Conservation (phyloP, 2,888 invertebrate species). For the Chamaedrilus cognettii region DNA sequence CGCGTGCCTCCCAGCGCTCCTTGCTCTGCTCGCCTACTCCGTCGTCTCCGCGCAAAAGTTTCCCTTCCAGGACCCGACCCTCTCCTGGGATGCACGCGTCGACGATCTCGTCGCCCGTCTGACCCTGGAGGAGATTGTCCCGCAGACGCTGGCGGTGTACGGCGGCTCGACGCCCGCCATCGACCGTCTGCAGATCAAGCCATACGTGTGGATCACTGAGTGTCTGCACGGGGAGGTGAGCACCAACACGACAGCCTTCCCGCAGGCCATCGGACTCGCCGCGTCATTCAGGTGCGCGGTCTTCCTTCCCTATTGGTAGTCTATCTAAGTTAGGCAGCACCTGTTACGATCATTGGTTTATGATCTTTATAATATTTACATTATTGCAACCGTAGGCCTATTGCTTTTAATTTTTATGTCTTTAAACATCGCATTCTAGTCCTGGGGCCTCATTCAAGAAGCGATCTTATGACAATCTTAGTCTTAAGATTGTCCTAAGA, state of each 20-base stretch:
- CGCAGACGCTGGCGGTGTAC: conserved; percentile 18
- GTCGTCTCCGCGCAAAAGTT: neutral
- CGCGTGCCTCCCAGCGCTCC: no score
- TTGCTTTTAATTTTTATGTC: no score
- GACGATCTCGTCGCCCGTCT: conserved; percentile 44
- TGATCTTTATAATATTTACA: no score
- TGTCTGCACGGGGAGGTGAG: conserved; percentile 36
- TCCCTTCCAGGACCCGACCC: conserved; percentile 48
- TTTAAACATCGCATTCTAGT: no score
- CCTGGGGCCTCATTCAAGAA: no score
- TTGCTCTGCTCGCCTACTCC: no score
- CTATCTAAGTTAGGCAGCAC: no score
- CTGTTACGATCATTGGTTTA: no score
- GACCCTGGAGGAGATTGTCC: conserved; percentile 23
- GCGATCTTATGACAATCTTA: no score
- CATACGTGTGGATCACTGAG: conserved; percentile 28
- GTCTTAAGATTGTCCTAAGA: no score
- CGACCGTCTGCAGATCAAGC: conserved; percentile 23
- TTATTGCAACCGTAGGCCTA: no score
- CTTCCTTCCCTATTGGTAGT: no score
- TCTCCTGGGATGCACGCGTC: conserved; percentile 49
- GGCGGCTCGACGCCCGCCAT: conserved; percentile 22
- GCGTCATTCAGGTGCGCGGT: conserved; percentile 55
- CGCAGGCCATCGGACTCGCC: conserved; percentile 50
- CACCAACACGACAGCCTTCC: conserved; percentile 51